Conservation (phyloP, 2,888 invertebrate genomes). For the Limenitis camilla region DNA sequence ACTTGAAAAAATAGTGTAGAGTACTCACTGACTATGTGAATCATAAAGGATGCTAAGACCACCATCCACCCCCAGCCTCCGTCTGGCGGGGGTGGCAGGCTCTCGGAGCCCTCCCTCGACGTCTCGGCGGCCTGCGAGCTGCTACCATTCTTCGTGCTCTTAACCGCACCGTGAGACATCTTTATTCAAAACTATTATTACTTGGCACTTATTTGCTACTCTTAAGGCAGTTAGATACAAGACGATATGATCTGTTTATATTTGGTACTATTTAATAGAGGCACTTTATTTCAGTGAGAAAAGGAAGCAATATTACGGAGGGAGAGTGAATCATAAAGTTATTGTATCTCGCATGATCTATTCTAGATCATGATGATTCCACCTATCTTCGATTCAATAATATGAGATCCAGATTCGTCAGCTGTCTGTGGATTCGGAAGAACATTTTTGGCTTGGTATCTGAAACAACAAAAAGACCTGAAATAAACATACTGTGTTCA, state of each 20-base stretch:
- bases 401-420: slow-evolving; percentile 34
- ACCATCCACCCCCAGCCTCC: slow-evolving; percentile 98
- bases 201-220: slow-evolving; percentile 31
- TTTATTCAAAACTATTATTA: slow-evolving; percentile 24
- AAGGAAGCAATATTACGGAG: slow-evolving; percentile 24
- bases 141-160: slow-evolving; percentile 53
- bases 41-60: slow-evolving; percentile 95
- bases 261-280: slow-evolving; percentile 26
- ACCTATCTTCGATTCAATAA: slow-evolving; percentile 49
- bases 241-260: slow-evolving; percentile 12
- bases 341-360: slow-evolving; percentile 39
- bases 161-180: slow-evolving; percentile 64
- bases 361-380: slow-evolving; percentile 44
- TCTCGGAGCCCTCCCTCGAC: slow-evolving; percentile 46
- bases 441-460: slow-evolving; percentile 23
- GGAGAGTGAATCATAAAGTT: slow-evolving; percentile 15
- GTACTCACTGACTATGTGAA: slow-evolving; percentile 93
- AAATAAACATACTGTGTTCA: slow-evolving; percentile 14
- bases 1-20: slow-evolving; percentile 1
- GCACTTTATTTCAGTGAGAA: slow-evolving; percentile 26
- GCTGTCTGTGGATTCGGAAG: slow-evolving; percentile 15
- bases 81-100: slow-evolving; percentile 84
- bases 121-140: slow-evolving; percentile 41
- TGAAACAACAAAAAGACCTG: slow-evolving; percentile 18
- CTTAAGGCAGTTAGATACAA: slow-evolving; percentile 16